A percentile compares a stretch with the other conserved stretches of the same genome.
These are phyloP conservation scores for Saccostrea glomerata DNA, from an alignment of 1,140 invertebrate species.

Conservation along the genomic window DNA sequence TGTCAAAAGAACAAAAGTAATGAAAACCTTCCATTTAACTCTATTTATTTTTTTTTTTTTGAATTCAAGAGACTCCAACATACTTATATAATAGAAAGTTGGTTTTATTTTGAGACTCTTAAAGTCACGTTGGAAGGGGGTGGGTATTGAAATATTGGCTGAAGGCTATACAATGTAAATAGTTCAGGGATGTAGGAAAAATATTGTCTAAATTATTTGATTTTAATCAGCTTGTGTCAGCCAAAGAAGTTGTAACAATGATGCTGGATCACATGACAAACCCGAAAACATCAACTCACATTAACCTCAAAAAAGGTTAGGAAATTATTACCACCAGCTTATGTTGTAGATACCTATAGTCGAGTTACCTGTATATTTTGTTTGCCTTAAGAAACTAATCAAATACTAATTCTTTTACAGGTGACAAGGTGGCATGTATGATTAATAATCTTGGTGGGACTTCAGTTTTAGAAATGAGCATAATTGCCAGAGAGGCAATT, in stretches of 20 bases:
- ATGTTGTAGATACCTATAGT: neutral
- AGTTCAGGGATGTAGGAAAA: neutral
- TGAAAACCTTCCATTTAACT: neutral
- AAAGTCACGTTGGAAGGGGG: no score
- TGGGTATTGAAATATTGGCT: no score
- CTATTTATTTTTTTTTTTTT: no score
- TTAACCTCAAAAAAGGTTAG: constrained; percentile 80
- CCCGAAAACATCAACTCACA: constrained; percentile 71
- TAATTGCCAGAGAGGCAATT: constrained; percentile 86
- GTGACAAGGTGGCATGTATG: constrained; percentile 84
- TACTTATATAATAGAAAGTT: no score
- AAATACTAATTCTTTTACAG: constrained; percentile 61
- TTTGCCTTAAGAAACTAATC: neutral
- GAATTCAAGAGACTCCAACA: no score
- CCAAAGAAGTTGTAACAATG: constrained; percentile 77
- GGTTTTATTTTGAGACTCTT: no score
- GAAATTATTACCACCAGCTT: neutral
- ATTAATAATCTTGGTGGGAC: constrained; percentile 90
- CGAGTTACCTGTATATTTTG: no score
- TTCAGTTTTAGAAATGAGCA: constrained; percentile 88
- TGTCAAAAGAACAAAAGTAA: constrained; percentile 84
- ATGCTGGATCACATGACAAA: constrained; percentile 81
- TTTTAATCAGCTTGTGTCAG: constrained; percentile 75
- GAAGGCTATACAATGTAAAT: neutral
- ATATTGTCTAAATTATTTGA: neutral